phyloP scores from a whole-genome alignment of 2,888 invertebrate species.

The Pterobdella sp. region DNA sequence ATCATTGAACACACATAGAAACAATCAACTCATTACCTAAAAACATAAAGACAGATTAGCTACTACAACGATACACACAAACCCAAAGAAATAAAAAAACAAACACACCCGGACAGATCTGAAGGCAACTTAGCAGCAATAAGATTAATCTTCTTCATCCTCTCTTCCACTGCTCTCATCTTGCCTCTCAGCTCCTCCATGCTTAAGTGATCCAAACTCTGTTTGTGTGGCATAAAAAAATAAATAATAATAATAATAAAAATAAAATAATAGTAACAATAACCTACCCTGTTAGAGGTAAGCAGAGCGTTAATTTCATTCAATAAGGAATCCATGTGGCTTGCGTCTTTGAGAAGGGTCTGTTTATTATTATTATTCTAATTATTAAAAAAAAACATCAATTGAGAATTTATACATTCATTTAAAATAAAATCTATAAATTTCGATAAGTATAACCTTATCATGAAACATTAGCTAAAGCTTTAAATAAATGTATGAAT shows the following conservation, averaged over 20 bases:
- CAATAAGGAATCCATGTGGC: slow-evolving; percentile 89
- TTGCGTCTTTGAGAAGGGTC: slow-evolving; percentile 87
- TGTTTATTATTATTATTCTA: no score
- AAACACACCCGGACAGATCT: background rate
- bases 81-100: background rate
- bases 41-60: background rate
- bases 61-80: background rate
- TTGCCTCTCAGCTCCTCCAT: slow-evolving; percentile 89
- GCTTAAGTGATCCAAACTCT: no score
- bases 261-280: slow-evolving; percentile 53
- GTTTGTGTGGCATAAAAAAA: no score
- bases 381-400: no score
- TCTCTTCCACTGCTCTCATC: slow-evolving; percentile 82
- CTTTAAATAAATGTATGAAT: no score
- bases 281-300: slow-evolving; percentile 70
- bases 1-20: background rate
- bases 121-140: slow-evolving; percentile 63
- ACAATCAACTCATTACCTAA: background rate
- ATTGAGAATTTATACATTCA: no score
- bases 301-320: slow-evolving; percentile 83
- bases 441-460: no score
- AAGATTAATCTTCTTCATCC: slow-evolving; percentile 72
- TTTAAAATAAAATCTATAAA: no score
- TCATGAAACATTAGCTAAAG: no score
- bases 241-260: no score